Percentiles rank a stretch among this genome's conserved stretches.
phyloP scores from a whole-genome alignment of 2,113 vertebrate species.

The Glaucomys volans region DNA sequence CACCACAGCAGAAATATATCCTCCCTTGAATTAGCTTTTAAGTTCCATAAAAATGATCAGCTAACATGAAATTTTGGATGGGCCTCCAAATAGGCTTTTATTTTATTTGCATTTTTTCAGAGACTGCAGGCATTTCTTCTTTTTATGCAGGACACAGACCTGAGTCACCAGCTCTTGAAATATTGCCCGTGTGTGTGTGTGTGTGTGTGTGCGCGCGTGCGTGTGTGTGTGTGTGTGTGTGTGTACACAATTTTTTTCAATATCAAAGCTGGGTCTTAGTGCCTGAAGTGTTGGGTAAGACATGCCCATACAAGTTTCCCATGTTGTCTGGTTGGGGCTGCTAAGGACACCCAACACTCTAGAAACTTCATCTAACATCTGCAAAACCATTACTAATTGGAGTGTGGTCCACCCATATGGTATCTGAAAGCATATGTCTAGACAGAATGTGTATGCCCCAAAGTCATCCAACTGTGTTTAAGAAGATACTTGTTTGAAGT shows the following conservation, averaged over 20 bases:
- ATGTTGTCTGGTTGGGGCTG: neutral
- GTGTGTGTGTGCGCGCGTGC: too few relatives aligned
- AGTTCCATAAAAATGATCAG: neutral
- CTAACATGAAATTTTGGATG: neutral
- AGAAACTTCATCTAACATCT: conserved; percentile 45
- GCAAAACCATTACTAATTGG: conserved; percentile 13
- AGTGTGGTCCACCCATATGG: conserved; percentile 41
- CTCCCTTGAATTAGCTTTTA: neutral
- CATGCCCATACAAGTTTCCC: neutral
- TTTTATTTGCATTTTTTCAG: neutral
- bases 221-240: too few relatives aligned
- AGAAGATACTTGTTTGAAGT: conserved; percentile 43
- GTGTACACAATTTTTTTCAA: neutral
- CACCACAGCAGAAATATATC: neutral
- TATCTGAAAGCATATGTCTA: conserved; percentile 34
- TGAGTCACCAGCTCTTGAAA: neutral
- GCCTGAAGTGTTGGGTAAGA: neutral
- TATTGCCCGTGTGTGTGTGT: too few relatives aligned
- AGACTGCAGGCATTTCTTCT: neutral
- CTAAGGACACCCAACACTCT: neutral
- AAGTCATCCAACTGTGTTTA: conserved; percentile 32
- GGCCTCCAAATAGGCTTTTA: neutral
- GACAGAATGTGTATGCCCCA: conserved; percentile 38
- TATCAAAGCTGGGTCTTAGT: neutral
- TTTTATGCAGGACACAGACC: neutral